Conservation (phyloP, 2,113 vertebrate genomes). For the Hypanus sabinus region DNA sequence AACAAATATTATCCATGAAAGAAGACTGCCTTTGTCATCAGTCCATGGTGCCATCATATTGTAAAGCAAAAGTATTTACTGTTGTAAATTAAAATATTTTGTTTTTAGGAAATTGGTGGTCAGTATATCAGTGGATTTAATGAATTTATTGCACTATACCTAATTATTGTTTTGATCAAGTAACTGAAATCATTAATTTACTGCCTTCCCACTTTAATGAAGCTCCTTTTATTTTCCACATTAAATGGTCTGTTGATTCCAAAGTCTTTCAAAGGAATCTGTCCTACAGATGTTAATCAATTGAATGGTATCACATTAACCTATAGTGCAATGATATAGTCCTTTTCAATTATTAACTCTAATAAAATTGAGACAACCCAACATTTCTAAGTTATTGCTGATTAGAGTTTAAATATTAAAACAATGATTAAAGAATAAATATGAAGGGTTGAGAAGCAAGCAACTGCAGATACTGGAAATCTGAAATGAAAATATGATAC, state of each 20-base stretch:
- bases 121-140: neutral
- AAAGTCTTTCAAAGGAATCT: neutral
- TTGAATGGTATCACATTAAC: neutral
- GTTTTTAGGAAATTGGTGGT: neutral
- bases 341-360: neutral
- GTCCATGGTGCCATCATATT: slow-evolving; percentile 1
- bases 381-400: neutral
- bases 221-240: neutral
- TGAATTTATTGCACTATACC: slow-evolving; percentile 9
- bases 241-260: neutral
- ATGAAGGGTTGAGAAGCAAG: neutral
- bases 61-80: neutral
- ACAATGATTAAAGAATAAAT: neutral
- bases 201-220: neutral
- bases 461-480: too few relatives aligned
- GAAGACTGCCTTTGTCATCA: neutral
- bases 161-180: slow-evolving; percentile 1
- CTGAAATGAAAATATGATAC: too few relatives aligned
- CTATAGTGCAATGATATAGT: neutral
- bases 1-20: slow-evolving; percentile 84
- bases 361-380: neutral
- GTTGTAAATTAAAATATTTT: neutral
- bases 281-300: neutral
- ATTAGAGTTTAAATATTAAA: slow-evolving; percentile 1
- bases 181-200: slow-evolving; percentile 14